Evolutionary conservation across 2,797 vertebrate species (phyloP).

Genomic region (Sebastes ruberrimus): DNA sequence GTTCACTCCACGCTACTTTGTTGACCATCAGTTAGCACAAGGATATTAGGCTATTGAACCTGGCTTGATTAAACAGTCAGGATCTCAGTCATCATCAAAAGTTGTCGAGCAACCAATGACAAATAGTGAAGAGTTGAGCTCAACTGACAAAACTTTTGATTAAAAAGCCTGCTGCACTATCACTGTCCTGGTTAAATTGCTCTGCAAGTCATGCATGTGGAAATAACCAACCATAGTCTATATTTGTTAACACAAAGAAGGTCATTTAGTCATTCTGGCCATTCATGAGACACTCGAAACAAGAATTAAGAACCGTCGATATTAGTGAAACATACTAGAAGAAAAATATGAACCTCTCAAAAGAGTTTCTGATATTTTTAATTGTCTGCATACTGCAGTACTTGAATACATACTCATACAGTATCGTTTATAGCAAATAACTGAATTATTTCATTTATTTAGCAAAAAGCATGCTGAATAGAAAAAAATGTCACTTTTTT

Average conservation of each 20-base stretch:
- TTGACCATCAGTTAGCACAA: slow-evolving; percentile 2
- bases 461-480: slow-evolving; percentile 88
- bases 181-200: slow-evolving; percentile 47
- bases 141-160: slow-evolving; percentile 26
- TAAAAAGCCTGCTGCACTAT: slow-evolving; percentile 13
- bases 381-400: slow-evolving; percentile 87
- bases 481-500: slow-evolving; percentile 77
- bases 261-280: slow-evolving; percentile 68
- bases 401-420: slow-evolving; percentile 86
- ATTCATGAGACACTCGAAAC: slow-evolving; percentile 71
- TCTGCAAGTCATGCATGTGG: slow-evolving; percentile 67
- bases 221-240: slow-evolving; percentile 53
- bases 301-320: slow-evolving; percentile 66
- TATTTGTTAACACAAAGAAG: slow-evolving; percentile 70
- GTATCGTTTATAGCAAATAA: slow-evolving; percentile 87
- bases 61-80: slow-evolving; percentile 21
- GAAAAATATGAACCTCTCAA: slow-evolving; percentile 78
- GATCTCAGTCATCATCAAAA: slow-evolving; percentile 22
- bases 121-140: slow-evolving; percentile 28
- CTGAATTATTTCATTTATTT: slow-evolving; percentile 85
- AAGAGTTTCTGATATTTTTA: slow-evolving; percentile 80
- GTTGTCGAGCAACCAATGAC: slow-evolving; percentile 26
- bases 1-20: not conserved
- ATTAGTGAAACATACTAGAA: slow-evolving; percentile 77
- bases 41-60: not conserved